Evolutionary conservation across 2,888 invertebrate species (phyloP).

Genomic region (Portevinia maculata): DNA sequence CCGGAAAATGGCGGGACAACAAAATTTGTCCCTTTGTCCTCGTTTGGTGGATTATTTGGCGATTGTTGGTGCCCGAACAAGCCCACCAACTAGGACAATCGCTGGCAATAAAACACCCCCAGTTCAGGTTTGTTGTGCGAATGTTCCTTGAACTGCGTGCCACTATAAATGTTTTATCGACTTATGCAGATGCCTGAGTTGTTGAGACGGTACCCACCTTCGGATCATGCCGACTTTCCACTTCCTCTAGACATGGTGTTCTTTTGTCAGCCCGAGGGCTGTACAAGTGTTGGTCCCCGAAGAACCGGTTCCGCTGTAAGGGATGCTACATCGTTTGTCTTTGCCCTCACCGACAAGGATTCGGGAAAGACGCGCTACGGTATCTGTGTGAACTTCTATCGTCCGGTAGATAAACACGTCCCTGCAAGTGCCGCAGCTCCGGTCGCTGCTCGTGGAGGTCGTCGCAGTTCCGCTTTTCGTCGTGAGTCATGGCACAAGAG

Average conservation of each 20-base stretch:
- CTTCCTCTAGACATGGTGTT: conserved; percentile 99
- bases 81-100: conserved; percentile 85
- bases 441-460: conserved; percentile 78
- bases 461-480: conserved; percentile 85
- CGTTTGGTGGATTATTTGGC: conserved; percentile 97
- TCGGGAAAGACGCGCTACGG: conserved; percentile 97
- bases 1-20: conserved; percentile 84
- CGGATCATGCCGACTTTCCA: conserved; percentile 98
- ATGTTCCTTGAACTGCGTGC: not conserved
- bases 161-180: not conserved
- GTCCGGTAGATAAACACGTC: conserved; percentile 90
- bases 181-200: conserved; percentile 92
- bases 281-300: conserved; percentile 94
- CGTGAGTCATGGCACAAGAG: conserved; percentile 96
- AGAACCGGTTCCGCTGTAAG: conserved; percentile 88
- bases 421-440: conserved; percentile 71
- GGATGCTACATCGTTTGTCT: conserved; percentile 98
- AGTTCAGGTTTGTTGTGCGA: conserved; percentile 86
- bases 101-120: conserved; percentile 86
- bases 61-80: conserved; percentile 95
- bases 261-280: conserved; percentile 99
- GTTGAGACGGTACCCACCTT: conserved; percentile 95
- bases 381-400: conserved; percentile 99
- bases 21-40: conserved; percentile 92
- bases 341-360: conserved; percentile 99